These are phyloP conservation scores for Ascaphus truei DNA, from an alignment of 2,113 vertebrate species.

Conservation along the genomic window DNA sequence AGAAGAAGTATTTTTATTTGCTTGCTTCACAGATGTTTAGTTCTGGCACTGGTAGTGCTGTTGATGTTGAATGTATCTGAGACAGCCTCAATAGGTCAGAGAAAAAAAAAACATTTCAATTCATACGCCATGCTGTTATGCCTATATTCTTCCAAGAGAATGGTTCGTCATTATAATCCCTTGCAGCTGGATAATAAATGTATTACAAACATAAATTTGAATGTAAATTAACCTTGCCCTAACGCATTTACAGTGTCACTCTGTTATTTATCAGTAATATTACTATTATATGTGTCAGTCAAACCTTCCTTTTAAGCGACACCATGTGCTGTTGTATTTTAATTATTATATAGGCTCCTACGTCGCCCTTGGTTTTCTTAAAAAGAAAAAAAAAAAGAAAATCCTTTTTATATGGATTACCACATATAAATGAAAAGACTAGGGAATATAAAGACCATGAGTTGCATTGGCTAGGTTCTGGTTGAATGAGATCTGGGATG, in stretches of 20 bases:
- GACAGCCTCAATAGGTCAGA: not conserved
- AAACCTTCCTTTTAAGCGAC: slow-evolving; percentile 38
- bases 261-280: not conserved
- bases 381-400: slow-evolving; percentile 47
- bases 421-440: slow-evolving; percentile 62
- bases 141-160: not conserved
- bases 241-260: not conserved
- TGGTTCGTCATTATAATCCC: not conserved
- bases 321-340: slow-evolving; percentile 31
- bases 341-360: slow-evolving; percentile 50
- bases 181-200: slow-evolving; percentile 22
- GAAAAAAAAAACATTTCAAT: not conserved
- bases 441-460: slow-evolving; percentile 76
- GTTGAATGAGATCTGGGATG: slow-evolving; percentile 92
- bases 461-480: slow-evolving; percentile 86
- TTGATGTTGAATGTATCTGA: not conserved
- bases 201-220: slow-evolving; percentile 13
- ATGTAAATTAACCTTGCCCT: slow-evolving; percentile 19
- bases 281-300: slow-evolving; percentile 33
- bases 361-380: slow-evolving; percentile 39
- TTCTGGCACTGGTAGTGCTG: not conserved
- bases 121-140: not conserved
- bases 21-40: slow-evolving; percentile 1
- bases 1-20: slow-evolving; percentile 3
- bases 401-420: slow-evolving; percentile 50